Conservation (phyloP, 2,797 vertebrate species). For the Myotis vivesi region DNA sequence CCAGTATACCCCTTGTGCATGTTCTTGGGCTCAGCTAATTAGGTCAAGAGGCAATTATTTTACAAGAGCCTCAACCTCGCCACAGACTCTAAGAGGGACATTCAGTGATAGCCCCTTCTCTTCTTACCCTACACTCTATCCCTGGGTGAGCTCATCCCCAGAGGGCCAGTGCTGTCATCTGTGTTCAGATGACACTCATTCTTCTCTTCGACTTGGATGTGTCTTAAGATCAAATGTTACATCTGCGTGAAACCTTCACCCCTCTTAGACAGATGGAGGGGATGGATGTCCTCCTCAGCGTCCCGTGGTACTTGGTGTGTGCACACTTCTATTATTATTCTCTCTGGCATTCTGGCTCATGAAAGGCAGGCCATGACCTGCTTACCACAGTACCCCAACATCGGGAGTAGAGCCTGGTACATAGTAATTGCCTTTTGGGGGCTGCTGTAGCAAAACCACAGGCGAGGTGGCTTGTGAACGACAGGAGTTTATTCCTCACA, state of each 20-base stretch:
- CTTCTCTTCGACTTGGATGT: background rate
- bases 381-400: too few species aligned
- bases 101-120: constrained; percentile 36
- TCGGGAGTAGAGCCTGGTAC: background rate
- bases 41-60: constrained; percentile 54
- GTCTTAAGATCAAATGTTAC: background rate
- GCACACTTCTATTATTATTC: fast-evolving
- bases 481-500: background rate
- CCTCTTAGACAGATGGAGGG: background rate
- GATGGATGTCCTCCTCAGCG: background rate
- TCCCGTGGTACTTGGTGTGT: fast-evolving
- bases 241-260: background rate
- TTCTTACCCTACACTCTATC: background rate
- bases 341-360: fast-evolving
- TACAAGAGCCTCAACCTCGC: background rate
- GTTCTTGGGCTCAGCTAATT: constrained; percentile 50
- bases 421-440: fast-evolving
- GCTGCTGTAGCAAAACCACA: background rate
- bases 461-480: background rate
- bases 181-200: background rate
- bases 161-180: background rate
- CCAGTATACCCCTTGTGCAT: fast-evolving
- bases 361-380: background rate
- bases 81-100: background rate
- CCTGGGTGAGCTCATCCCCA: background rate